These are phyloP conservation scores for Leptinotarsa defecta DNA, from an alignment of 1,140 invertebrate species.

Conservation along the genomic window DNA sequence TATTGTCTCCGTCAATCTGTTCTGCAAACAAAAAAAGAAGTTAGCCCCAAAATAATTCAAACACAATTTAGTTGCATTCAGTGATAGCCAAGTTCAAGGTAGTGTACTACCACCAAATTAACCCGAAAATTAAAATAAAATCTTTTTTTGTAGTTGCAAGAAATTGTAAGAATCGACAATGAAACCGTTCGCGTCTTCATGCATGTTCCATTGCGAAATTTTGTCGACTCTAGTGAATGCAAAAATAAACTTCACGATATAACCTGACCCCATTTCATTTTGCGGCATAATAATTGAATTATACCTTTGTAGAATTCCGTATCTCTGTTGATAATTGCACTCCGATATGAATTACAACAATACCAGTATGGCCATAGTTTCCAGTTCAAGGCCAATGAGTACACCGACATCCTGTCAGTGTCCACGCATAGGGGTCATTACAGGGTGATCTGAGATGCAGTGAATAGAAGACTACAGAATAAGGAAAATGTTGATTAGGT, in stretches of 20 bases:
- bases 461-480: too few species aligned
- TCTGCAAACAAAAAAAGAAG: too few species aligned
- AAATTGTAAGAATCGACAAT: too few species aligned
- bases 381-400: neutral
- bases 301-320: neutral
- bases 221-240: neutral
- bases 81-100: too few species aligned
- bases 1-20: too few species aligned
- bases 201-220: neutral
- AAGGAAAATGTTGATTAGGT: too few species aligned
- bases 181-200: neutral
- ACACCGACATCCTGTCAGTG: constrained; percentile 1
- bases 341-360: neutral
- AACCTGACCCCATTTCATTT: neutral
- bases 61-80: too few species aligned
- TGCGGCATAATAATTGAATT: neutral
- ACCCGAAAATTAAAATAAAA: too few species aligned
- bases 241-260: neutral
- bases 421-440: constrained; percentile 3
- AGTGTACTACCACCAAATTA: too few species aligned
- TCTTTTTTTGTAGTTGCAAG: too few species aligned
- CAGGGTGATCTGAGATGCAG: neutral
- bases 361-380: neutral
- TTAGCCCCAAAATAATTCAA: too few species aligned
- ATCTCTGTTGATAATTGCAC: neutral